Percentiles rank a stretch among this genome's conserved stretches.
phyloP scores from a whole-genome alignment of 2,888 invertebrate species.

The Entomobrya multifasciata region DNA sequence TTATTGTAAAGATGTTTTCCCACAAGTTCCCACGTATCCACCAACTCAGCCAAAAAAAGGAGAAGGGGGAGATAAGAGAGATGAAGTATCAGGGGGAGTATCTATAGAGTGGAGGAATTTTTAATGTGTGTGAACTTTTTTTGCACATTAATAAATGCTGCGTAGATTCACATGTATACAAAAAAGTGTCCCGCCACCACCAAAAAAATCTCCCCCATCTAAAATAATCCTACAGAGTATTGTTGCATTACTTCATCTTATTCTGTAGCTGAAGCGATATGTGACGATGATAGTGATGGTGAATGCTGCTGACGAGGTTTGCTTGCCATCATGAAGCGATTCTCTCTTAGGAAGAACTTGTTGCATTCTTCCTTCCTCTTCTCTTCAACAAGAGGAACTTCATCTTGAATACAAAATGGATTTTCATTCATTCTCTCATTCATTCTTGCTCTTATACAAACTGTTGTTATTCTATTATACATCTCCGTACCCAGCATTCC shows the following conservation, averaged over 20 bases:
- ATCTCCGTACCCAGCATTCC: constrained; percentile 3
- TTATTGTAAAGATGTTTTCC: constrained; percentile 78
- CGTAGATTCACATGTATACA: neutral
- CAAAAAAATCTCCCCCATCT: constrained; percentile 24
- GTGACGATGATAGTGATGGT: neutral
- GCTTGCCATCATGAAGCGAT: constrained; percentile 13
- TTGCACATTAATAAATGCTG: constrained; percentile 44
- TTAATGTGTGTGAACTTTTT: constrained; percentile 60
- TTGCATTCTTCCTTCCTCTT: constrained; percentile 36
- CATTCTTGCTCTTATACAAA: neutral
- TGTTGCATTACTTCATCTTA: neutral
- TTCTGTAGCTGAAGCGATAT: neutral
- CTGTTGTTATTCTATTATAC: neutral
- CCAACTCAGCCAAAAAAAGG: neutral
- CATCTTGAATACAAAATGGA: neutral
- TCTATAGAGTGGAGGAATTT: constrained; percentile 41
- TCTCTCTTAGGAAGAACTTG: constrained; percentile 50
- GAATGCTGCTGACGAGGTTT: neutral
- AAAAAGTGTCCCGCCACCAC: constrained; percentile 24
- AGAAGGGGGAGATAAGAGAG: neutral
- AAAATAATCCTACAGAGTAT: neutral
- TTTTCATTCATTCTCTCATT: constrained; percentile 33
- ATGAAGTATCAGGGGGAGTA: constrained; percentile 46
- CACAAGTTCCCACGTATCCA: constrained; percentile 73
- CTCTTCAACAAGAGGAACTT: constrained; percentile 8